phyloP scores from a whole-genome alignment of 2,797 vertebrate species.

The Rhynchotus rufescens region DNA sequence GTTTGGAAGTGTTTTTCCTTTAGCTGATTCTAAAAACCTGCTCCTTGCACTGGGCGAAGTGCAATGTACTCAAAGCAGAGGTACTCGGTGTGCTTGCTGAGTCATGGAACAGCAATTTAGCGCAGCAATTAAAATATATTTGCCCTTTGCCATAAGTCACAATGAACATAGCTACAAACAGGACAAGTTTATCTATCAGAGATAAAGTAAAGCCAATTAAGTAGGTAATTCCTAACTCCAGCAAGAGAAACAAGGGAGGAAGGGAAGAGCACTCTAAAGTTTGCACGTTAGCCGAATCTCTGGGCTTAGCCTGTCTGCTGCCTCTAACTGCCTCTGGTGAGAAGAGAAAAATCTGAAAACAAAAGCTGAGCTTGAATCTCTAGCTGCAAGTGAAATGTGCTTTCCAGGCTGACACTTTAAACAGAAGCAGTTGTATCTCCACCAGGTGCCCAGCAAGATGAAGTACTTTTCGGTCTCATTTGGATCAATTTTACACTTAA shows the following conservation, averaged over 20 bases:
- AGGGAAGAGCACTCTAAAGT: background rate
- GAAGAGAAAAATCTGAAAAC: background rate
- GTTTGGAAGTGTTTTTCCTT: background rate
- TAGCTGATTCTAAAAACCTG: background rate
- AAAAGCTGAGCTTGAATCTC: background rate
- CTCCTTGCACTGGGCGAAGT: background rate
- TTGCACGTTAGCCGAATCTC: background rate
- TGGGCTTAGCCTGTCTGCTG: background rate
- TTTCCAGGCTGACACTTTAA: background rate
- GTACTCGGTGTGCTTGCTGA: background rate
- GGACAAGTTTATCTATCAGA: background rate
- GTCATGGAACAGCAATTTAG: constrained; percentile 16
- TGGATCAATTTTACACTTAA: background rate
- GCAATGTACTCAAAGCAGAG: background rate
- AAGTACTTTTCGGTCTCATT: background rate
- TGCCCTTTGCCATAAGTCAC: background rate
- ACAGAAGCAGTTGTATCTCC: background rate
- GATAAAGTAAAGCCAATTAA: background rate
- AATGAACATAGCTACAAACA: background rate
- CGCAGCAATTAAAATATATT: background rate
- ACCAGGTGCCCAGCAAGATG: background rate
- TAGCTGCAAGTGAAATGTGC: background rate
- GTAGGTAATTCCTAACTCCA: background rate
- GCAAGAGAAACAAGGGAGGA: background rate
- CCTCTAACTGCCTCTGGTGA: background rate